Evolutionary conservation across 2,888 invertebrate genomes (phyloP), one percentile per base, ranked within the genome.

Genomic region (Danaus chrysippus): DNA sequence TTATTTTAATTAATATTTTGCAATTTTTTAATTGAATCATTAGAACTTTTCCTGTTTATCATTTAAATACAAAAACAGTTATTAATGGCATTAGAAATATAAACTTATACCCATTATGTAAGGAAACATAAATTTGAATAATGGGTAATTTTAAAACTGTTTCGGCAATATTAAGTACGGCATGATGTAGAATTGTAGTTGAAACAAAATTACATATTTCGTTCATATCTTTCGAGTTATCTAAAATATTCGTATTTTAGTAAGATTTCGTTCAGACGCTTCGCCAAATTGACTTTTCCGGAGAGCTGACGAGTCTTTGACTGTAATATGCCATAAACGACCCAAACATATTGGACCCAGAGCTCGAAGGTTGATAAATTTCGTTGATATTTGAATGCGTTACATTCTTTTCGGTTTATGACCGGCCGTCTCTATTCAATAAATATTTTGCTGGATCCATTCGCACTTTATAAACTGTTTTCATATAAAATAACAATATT

Each of bases 261-360:
- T 82, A 77, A 82, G 78, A 81, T 76, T 82, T 78, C 73, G 74
- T 75, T 76, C 79, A 80, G 79, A 76, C 78, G 78, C 76, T 72
- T 77, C 83, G 83, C 83, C 84, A 87, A 88, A 87, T 88, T 88
- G 86, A 88, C 87, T 87, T 87, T 87, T 84, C 87, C 87, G 82
- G 75, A 82, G 76, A 86, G 83, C 87, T 88, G 87, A 87, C 87
- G 87, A 85, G 81, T 82, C 82, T 81, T 76, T 81, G 78, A 78
- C 84, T 79, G 85, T 87, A 85, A 87, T 87, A 86, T 77, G 81
- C 86, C 80, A 87, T 88, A 87, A 87, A 87, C 84, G 87, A 85
- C 84, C 86, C 86, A 74, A 86, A 81, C 86, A 82, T 88, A 87
- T 87, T 85, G 87, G 81, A 78, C 81, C 82, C 83, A 76, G 80